A percentile compares a stretch with the other conserved stretches of the same genome.
These are phyloP conservation scores for Corythornis leucogaster DNA, from an alignment of 2,797 vertebrate species.

Conservation along the genomic window DNA sequence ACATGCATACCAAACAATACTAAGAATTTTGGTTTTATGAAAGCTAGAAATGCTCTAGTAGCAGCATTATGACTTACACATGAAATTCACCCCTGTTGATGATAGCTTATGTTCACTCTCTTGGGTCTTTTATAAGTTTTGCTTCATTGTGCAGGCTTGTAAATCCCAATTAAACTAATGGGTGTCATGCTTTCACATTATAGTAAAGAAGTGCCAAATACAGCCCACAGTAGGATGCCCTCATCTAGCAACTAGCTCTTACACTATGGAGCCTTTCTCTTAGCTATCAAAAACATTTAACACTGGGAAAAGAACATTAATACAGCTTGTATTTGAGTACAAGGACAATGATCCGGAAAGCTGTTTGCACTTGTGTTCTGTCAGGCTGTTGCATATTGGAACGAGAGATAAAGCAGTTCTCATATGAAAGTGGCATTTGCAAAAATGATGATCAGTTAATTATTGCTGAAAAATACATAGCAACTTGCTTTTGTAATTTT, in stretches of 20 bases:
- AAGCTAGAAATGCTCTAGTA: neutral
- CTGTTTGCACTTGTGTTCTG: neutral
- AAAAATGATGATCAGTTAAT: slow-evolving; percentile 43
- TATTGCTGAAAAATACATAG: slow-evolving; percentile 67
- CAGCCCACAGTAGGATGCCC: slow-evolving; percentile 46
- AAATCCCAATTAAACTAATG: slow-evolving; percentile 72
- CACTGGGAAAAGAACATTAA: slow-evolving; percentile 38
- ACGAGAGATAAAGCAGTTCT: neutral
- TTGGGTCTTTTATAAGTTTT: slow-evolving; percentile 60
- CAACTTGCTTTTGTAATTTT: slow-evolving; percentile 41
- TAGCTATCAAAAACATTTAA: slow-evolving; percentile 66
- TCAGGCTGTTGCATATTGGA: slow-evolving; percentile 16
- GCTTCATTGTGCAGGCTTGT: slow-evolving; percentile 65
- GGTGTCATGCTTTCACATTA: slow-evolving; percentile 67
- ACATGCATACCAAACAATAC: neutral
- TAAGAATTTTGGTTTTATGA: slow-evolving; percentile 6
- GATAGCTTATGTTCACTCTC: slow-evolving; percentile 58
- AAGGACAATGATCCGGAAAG: slow-evolving; percentile 37
- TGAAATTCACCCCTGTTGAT: slow-evolving; percentile 8
- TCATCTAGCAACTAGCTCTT: slow-evolving; percentile 50
- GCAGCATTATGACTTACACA: neutral
- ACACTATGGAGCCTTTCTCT: slow-evolving; percentile 47
- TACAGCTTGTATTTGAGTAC: slow-evolving; percentile 21
- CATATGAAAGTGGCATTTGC: neutral
- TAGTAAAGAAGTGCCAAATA: slow-evolving; percentile 50